phyloP scores from a whole-genome alignment of 2,113 vertebrate species.

The Phasianus colchicus region DNA sequence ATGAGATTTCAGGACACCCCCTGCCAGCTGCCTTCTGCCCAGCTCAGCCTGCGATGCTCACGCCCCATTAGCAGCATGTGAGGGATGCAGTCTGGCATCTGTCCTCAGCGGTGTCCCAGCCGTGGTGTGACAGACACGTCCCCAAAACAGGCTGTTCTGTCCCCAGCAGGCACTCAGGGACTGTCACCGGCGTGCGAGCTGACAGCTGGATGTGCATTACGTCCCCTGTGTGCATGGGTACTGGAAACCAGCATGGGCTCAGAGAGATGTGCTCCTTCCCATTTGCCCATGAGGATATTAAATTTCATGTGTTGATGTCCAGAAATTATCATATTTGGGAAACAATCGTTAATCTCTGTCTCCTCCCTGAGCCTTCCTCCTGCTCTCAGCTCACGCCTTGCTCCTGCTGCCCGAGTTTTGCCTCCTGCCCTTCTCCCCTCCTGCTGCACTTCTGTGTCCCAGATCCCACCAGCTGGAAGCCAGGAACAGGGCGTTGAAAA shows the following conservation, averaged over 20 bases:
- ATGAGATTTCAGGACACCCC: neutral
- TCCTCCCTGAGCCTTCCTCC: neutral
- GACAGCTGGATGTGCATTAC: neutral
- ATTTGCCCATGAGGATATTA: neutral
- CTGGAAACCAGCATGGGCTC: neutral
- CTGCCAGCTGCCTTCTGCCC: neutral
- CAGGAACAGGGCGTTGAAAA: neutral
- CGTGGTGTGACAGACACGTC: accelerated
- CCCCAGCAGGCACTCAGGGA: neutral
- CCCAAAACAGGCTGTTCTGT: neutral
- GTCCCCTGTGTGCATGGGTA: neutral
- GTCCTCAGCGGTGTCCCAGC: neutral
- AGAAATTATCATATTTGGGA: slow-evolving; percentile 62
- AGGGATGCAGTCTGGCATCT: neutral
- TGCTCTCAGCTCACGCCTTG: neutral
- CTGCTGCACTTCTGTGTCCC: neutral
- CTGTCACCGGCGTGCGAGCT: accelerated
- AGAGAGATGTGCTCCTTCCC: neutral
- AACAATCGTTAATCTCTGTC: slow-evolving; percentile 66
- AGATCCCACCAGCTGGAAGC: neutral
- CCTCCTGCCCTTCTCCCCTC: neutral
- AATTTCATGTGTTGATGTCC: slow-evolving; percentile 38
- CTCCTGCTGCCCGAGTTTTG: neutral
- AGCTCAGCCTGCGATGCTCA: accelerated
- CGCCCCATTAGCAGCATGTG: accelerated